phyloP scores from a whole-genome alignment of 2,797 vertebrate species.

The Characodon lateralis region DNA sequence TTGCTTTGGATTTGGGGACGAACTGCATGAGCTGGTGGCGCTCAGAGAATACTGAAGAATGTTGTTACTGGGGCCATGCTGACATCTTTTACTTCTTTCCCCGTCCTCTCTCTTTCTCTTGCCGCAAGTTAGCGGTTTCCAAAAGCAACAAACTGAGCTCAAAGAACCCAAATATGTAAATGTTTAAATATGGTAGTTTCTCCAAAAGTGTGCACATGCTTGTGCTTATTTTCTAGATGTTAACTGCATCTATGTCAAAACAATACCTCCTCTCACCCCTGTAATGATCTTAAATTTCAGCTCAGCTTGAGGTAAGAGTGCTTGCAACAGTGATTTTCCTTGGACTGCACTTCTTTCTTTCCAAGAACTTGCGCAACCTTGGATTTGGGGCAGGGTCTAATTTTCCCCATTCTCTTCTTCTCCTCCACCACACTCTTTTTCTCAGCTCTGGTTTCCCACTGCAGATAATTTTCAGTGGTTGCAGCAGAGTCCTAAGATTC shows the following conservation, averaged over 20 bases:
- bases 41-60: slow-evolving; percentile 64
- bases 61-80: slow-evolving; percentile 59
- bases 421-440: slow-evolving; percentile 14
- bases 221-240: slow-evolving; percentile 14
- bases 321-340: slow-evolving; percentile 28
- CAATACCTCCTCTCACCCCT: slow-evolving; percentile 11
- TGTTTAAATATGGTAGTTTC: slow-evolving; percentile 46
- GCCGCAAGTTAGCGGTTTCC: slow-evolving; percentile 54
- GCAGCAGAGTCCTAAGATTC: slow-evolving; percentile 70
- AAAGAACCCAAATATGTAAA: slow-evolving; percentile 57
- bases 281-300: slow-evolving; percentile 1
- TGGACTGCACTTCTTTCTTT: slow-evolving; percentile 26
- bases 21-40: slow-evolving; percentile 8
- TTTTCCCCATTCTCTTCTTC: slow-evolving; percentile 2
- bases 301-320: slow-evolving; percentile 17
- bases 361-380: slow-evolving; percentile 54
- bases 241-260: slow-evolving; percentile 29
- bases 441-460: slow-evolving; percentile 55
- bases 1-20: slow-evolving; percentile 60
- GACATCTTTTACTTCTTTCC: slow-evolving; percentile 37
- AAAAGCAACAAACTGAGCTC: slow-evolving; percentile 64
- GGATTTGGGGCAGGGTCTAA: slow-evolving; percentile 33
- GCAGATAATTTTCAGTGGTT: slow-evolving; percentile 68
- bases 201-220: slow-evolving; percentile 9
- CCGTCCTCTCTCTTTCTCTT: slow-evolving; percentile 25